These are phyloP conservation scores for Cebidichthys violaceus DNA, from an alignment of 2,113 vertebrate genomes.

Conservation along the genomic window DNA sequence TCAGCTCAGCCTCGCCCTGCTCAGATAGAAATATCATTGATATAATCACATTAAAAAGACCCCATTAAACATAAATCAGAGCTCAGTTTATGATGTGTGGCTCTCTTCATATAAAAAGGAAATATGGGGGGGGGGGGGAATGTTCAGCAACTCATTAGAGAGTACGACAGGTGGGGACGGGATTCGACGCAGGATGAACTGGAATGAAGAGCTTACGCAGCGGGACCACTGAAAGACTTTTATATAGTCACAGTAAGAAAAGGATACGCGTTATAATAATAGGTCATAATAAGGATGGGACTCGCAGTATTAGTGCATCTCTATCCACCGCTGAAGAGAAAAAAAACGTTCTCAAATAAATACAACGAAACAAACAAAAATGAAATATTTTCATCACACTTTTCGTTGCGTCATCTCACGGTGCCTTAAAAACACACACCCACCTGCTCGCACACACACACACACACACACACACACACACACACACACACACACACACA, in stretches of 20 bases:
- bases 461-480: background rate
- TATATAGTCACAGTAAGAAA: background rate
- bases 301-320: background rate
- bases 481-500: background rate
- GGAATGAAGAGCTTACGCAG: background rate
- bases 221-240: background rate
- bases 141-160: background rate
- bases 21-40: constrained; percentile 71
- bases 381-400: background rate
- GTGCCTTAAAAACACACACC: background rate
- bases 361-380: background rate
- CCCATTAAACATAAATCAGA: constrained; percentile 53
- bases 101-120: constrained; percentile 33
- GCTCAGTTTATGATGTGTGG: constrained; percentile 39
- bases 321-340: background rate
- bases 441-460: background rate
- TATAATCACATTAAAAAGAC: constrained; percentile 64
- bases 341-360: background rate
- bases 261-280: background rate
- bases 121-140: constrained; percentile 10
- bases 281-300: background rate
- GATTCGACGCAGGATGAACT: background rate
- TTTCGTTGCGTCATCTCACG: background rate
- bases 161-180: background rate
- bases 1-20: constrained; percentile 70